These are phyloP conservation scores for Neolamprologus toae DNA, from an alignment of 2,113 vertebrate species.

Conservation along the genomic window DNA sequence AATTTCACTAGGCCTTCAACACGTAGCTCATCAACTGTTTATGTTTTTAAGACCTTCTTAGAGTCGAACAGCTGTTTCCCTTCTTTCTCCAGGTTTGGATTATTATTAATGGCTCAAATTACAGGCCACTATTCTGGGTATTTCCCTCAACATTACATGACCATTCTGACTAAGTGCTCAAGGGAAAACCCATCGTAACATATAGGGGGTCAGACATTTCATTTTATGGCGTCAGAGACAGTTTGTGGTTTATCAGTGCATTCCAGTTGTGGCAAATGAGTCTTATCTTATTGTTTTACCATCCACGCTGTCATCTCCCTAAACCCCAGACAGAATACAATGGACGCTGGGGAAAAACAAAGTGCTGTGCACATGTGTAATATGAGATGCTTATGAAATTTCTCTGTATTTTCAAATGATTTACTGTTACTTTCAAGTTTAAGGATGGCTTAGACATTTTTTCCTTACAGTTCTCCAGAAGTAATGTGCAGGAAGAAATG, in stretches of 20 bases:
- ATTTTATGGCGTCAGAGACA: background rate
- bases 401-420: slow-evolving; percentile 11
- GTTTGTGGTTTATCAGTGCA: slow-evolving; percentile 24
- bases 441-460: background rate
- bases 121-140: background rate
- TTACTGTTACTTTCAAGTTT: background rate
- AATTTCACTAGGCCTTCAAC: background rate
- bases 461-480: background rate
- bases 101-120: background rate
- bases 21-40: background rate
- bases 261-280: slow-evolving; percentile 24
- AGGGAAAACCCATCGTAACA: background rate
- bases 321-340: background rate
- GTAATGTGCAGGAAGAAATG: background rate
- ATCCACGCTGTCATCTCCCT: background rate
- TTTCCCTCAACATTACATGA: background rate
- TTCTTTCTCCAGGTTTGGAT: background rate
- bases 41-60: background rate
- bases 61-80: background rate
- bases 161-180: background rate
- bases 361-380: background rate
- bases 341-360: slow-evolving; percentile 7
- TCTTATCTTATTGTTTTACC: slow-evolving; percentile 34
- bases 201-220: background rate
- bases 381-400: background rate